A percentile compares a stretch with the other conserved stretches of the same genome.
Conservation (phyloP, 2,888 invertebrate genomes). For the Morpho achilles region DNA sequence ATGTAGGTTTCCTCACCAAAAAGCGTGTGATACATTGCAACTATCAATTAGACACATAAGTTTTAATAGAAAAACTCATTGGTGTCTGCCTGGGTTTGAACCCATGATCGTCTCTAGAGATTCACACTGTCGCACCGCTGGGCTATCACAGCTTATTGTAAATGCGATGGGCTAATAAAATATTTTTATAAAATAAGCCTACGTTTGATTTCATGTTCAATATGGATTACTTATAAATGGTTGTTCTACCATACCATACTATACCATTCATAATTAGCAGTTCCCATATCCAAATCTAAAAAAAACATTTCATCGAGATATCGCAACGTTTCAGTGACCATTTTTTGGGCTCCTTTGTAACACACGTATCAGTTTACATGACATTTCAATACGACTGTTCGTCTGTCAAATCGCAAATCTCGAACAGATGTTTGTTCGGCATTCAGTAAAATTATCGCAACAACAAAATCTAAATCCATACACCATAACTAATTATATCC, state of each 20-base stretch:
- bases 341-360: slow-evolving; percentile 63
- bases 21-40: too few relatives aligned
- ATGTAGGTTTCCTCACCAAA: too few relatives aligned
- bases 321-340: slow-evolving; percentile 48
- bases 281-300: slow-evolving; percentile 9
- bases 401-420: slow-evolving; percentile 66
- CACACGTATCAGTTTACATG: slow-evolving; percentile 69
- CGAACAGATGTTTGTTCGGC: slow-evolving; percentile 71
- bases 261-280: slow-evolving; percentile 14
- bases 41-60: too few relatives aligned
- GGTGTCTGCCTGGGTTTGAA: too few relatives aligned
- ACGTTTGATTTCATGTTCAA: not conserved
- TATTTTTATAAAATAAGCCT: too few relatives aligned
- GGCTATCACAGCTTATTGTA: too few relatives aligned
- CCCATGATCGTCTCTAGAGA: too few relatives aligned
- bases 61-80: too few relatives aligned
- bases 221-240: slow-evolving; percentile 8
- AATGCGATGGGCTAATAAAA: too few relatives aligned
- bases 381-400: slow-evolving; percentile 65
- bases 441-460: slow-evolving; percentile 72
- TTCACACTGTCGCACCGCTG: too few relatives aligned
- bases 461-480: slow-evolving; percentile 76
- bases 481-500: slow-evolving; percentile 79
- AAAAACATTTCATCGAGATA: slow-evolving; percentile 8
- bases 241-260: too few relatives aligned